phyloP scores from a whole-genome alignment of 2,888 invertebrate genomes.

The Aphodius sticticus region DNA sequence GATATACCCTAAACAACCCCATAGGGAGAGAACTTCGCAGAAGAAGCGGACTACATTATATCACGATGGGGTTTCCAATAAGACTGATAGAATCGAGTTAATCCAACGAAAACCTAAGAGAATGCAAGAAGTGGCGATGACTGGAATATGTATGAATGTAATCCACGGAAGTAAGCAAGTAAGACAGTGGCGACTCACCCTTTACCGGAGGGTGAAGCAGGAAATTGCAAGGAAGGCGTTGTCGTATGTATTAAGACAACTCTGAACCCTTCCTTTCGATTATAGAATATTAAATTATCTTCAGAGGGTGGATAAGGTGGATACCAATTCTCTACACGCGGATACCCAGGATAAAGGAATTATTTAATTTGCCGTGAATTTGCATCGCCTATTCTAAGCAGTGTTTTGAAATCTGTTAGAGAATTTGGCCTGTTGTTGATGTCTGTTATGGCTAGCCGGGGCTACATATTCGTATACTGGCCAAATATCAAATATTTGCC shows the following conservation, averaged over 20 bases:
- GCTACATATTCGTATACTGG: too few species aligned
- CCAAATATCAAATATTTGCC: too few species aligned
- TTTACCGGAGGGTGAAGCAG: slow-evolving; percentile 46
- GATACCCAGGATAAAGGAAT: too few species aligned
- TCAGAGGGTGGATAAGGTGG: background rate
- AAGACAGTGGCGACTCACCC: slow-evolving; percentile 4
- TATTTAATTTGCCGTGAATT: too few species aligned
- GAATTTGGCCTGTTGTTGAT: too few species aligned
- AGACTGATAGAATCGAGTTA: background rate
- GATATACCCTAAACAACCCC: too few species aligned
- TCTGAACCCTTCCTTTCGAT: slow-evolving; percentile 39
- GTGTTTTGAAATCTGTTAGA: too few species aligned
- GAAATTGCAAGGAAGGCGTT: slow-evolving; percentile 60
- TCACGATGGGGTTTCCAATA: background rate
- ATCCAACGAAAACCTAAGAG: background rate
- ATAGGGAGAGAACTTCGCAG: too few species aligned
- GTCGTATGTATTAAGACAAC: slow-evolving; percentile 57
- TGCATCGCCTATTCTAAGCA: too few species aligned
- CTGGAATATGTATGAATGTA: background rate
- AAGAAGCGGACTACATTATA: too few species aligned
- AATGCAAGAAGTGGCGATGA: background rate
- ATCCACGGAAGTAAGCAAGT: background rate
- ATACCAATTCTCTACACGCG: background rate
- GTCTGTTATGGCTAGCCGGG: too few species aligned
- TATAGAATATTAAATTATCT: slow-evolving; percentile 36